A percentile compares a stretch with the other conserved stretches of the same genome.
These are phyloP conservation scores for Latrodectus hesperus DNA, from an alignment of 2,888 invertebrate species.

Conservation along the genomic window DNA sequence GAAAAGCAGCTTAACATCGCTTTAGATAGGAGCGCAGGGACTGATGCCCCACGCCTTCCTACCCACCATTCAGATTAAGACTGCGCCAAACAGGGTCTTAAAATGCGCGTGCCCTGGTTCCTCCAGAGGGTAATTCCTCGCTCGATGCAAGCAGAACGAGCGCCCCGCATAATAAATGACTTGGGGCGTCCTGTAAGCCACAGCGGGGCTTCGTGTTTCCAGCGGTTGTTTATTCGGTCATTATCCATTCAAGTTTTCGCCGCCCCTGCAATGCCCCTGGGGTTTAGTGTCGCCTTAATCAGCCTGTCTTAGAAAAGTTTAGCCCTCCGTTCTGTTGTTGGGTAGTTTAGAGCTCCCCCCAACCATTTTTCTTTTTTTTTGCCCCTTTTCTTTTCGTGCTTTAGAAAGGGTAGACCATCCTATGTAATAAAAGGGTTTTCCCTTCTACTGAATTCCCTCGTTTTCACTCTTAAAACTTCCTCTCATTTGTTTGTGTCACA, in stretches of 20 bases:
- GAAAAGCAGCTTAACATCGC: slow-evolving; percentile 51
- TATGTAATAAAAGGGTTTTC: slow-evolving; percentile 21
- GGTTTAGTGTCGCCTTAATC: slow-evolving; percentile 39
- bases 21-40: slow-evolving; percentile 7
- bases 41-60: background rate
- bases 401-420: slow-evolving; percentile 17
- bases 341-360: background rate
- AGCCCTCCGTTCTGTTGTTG: slow-evolving; percentile 15
- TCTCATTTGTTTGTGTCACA: background rate
- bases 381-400: background rate
- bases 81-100: slow-evolving; percentile 26
- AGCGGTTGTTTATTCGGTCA: slow-evolving; percentile 58
- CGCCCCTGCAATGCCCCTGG: slow-evolving; percentile 10
- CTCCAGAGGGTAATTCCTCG: slow-evolving; percentile 46
- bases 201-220: slow-evolving; percentile 41
- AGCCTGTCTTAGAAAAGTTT: slow-evolving; percentile 29
- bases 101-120: slow-evolving; percentile 28
- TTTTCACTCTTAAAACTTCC: slow-evolving; percentile 22
- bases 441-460: slow-evolving; percentile 6
- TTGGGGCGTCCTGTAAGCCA: slow-evolving; percentile 27
- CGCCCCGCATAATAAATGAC: slow-evolving; percentile 46
- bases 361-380: slow-evolving; percentile 11
- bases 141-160: slow-evolving; percentile 15
- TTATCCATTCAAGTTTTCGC: slow-evolving; percentile 51
- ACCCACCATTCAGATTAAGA: slow-evolving; percentile 19